Percentiles rank a stretch among this genome's conserved stretches.
phyloP scores from a whole-genome alignment of 1,140 invertebrate species.

The Archivesica marissinica region DNA sequence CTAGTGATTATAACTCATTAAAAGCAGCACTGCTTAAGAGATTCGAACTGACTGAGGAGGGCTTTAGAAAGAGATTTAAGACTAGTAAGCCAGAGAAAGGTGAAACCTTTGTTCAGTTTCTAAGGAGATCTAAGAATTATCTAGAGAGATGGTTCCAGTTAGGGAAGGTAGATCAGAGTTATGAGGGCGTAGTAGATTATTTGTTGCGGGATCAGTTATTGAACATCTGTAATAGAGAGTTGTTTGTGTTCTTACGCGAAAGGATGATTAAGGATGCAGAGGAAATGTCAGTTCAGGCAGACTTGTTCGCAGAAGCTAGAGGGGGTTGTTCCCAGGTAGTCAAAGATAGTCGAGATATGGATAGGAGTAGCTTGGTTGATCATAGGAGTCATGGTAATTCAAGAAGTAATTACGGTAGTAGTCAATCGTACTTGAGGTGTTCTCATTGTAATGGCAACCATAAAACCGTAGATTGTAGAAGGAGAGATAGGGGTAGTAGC shows the following conservation, averaged over 20 bases:
- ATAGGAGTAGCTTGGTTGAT: not conserved
- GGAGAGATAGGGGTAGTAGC: too few species aligned
- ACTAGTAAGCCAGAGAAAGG: slow-evolving; percentile 51
- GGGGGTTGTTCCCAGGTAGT: not conserved
- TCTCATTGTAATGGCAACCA: too few species aligned
- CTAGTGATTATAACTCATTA: slow-evolving; percentile 58
- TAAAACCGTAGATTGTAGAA: too few species aligned
- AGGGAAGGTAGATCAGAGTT: not conserved
- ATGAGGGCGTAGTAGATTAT: not conserved
- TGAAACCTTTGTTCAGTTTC: slow-evolving; percentile 58
- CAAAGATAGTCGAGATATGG: not conserved
- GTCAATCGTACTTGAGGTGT: too few species aligned
- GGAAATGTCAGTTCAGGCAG: slow-evolving; percentile 55
- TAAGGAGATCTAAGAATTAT: slow-evolving; percentile 4
- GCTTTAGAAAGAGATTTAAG: slow-evolving; percentile 57
- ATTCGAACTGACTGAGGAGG: slow-evolving; percentile 66
- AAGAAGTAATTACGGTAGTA: too few species aligned
- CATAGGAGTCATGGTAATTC: not conserved
- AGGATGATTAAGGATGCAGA: slow-evolving; percentile 27
- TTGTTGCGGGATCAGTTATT: slow-evolving; percentile 42
- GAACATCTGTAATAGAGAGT: slow-evolving; percentile 17
- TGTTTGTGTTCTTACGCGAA: slow-evolving; percentile 29
- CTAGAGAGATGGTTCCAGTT: slow-evolving; percentile 26
- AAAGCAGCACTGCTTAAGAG: slow-evolving; percentile 66
- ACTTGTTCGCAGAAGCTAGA: slow-evolving; percentile 59